Evolutionary conservation across 2,113 vertebrate species (phyloP), one percentile per base, ranked within the genome.

Genomic region (Sinocyclocheilus maitianheensis): DNA sequence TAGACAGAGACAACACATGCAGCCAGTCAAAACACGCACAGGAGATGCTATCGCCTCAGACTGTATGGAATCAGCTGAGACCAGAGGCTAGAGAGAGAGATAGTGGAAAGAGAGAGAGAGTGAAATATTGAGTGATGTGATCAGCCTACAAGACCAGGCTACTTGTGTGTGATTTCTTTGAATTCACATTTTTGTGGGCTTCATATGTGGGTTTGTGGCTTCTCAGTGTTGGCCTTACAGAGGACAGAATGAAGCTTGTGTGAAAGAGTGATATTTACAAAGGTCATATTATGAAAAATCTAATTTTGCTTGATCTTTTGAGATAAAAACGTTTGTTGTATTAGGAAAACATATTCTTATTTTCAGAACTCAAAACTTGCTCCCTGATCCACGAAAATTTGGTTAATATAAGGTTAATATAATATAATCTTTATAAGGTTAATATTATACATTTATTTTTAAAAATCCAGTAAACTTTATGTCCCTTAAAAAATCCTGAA

Each of bases 1-100:
- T n/a, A 87, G 87, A 88, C 86, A 80, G 72, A 88, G 86, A 87
- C 89, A 89, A 88, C 88, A 74, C 84, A 62, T 53, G 14, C 86
- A 83, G 77, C 69, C 88, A 89, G 91, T 89, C 90, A 87, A 86
- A 91, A 90, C 91, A 89, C 24, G 26, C 82, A 89, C 37, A 26
- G 84, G 63, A 89, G 91, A 91, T 91, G 79, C 34, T 90, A 90
- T 91, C 91, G 81, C 77, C 9, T n/a, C 37, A 60, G 79, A 77
- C 77, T 84, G 65, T 63, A 67, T 83, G 81, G 60, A 60, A 86
- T 87, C 84, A 78, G 71, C 30, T 82, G 58, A 60, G 37, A 18
- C 48, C 71, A 69, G 16, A 69, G 77, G 65, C 65, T 80, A 62
- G 58, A 81, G 81, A 75, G 37, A 20, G 74, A 82, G 40, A 65